Conservation (phyloP, 1,140 invertebrate species). For the Sitophilus oryzae region DNA sequence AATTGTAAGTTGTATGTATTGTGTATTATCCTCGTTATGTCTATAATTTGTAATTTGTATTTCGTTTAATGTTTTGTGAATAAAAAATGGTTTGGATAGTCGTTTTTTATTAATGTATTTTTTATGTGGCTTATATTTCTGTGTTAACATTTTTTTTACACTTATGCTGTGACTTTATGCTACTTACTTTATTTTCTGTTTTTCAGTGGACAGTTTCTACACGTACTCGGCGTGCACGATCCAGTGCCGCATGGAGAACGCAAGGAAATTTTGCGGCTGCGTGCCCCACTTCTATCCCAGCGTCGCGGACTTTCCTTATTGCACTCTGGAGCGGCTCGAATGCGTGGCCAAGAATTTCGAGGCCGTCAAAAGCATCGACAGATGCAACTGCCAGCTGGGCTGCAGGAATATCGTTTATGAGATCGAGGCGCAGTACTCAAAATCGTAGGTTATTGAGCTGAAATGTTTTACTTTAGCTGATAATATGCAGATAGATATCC, state of each 20-base stretch:
- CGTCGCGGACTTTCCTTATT: conserved; percentile 49
- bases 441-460: conserved; percentile 51
- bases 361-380: conserved; percentile 53
- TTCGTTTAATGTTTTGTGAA: too few species aligned
- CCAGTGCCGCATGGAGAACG: conserved; percentile 59
- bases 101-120: too few species aligned
- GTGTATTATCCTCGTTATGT: too few species aligned
- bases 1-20: too few species aligned
- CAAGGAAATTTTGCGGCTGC: conserved; percentile 56
- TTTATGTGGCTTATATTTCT: too few species aligned
- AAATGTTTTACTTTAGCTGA: too few species aligned
- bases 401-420: conserved; percentile 67
- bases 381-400: conserved; percentile 60
- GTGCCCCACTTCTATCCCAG: conserved; percentile 60
- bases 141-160: too few species aligned
- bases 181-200: too few species aligned
- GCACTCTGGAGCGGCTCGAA: conserved; percentile 50
- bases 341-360: conserved; percentile 52
- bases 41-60: too few species aligned
- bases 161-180: too few species aligned
- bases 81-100: too few species aligned
- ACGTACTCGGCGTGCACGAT: conserved; percentile 64
- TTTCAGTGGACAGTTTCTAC: conserved; percentile 52
- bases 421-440: conserved; percentile 61
- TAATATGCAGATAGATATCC: too few species aligned